Base-by-base conservation (phyloP, 2,113 vertebrate genomes). In the Triplophysa tibetana region DNA sequence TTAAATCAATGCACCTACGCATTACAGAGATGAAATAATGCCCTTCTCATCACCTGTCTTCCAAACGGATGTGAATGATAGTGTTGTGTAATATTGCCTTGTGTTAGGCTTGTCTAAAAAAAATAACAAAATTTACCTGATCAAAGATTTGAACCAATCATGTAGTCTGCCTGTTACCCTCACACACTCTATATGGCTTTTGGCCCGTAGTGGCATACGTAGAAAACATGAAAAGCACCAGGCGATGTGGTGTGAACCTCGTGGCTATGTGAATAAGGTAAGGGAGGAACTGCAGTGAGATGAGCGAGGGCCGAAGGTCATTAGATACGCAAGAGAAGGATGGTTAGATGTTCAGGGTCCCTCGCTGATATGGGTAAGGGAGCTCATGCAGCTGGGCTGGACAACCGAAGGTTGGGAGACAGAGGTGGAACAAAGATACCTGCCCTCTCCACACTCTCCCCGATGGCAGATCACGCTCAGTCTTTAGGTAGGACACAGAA, bases 401-500 rank as follows among this genome's bases (percentile, higher is more conserved):
- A 88, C 84, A 85, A 33, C 21, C 17, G 73, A 77, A 14, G 54
- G 17, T 21, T 9, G 19, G 7, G 54, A 58, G 54, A 58, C 19
- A 48, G 52, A 72, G 66, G 52, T 41, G 29, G 33, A 79, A 63
- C 63, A 75, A 77, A 84, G 76, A 83, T 50, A 9, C 74, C 29
- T 23, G 54, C 75, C 60, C 76, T 69, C 62, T 64, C 38, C 70
- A 43, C 16, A 69, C 84, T 83, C 82, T 8, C 16, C 83, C 83
- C 81, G 81, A 61, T 76, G 54, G 77, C 45, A 85, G 82, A 74
- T 79, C 76, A 75, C 66, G 83, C 78, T 67, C 14, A 65, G 11
- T 54, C 89, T 88, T 94, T 96, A 97, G 89, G 95, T 97, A 12
- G 96, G 95, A 86, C 96, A 97, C 79, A 97, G 88, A 83, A 96